phyloP scores from a whole-genome alignment of 2,888 invertebrate genomes.

The Chymomyza caudatula region DNA sequence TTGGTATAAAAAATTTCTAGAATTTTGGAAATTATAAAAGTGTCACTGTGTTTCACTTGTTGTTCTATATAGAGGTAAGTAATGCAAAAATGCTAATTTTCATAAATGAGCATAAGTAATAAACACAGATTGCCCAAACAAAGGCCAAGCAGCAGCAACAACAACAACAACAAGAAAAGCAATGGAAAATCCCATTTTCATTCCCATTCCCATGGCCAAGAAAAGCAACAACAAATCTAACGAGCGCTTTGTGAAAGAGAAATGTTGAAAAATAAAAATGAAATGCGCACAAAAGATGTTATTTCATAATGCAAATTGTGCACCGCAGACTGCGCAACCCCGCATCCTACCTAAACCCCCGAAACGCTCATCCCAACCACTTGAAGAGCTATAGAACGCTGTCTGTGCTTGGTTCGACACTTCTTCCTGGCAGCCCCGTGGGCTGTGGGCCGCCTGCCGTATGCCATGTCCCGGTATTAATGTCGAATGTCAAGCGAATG shows the following conservation, averaged over 20 bases:
- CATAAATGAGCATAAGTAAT: conserved; percentile 6
- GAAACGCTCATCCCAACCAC: not conserved
- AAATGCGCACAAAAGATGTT: conserved; percentile 30
- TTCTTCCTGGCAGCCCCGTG: no score
- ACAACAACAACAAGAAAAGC: not conserved
- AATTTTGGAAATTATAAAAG: no score
- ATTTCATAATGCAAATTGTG: conserved; percentile 71
- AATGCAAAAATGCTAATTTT: not conserved
- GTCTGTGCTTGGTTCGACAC: not conserved
- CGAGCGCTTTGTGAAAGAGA: conserved; percentile 49
- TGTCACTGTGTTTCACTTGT: no score
- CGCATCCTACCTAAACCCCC: not conserved
- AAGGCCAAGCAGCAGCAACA: not conserved
- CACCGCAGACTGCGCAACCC: conserved; percentile 6
- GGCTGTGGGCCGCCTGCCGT: no score
- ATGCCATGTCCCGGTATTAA: conserved; percentile 52
- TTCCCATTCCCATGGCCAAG: conserved; percentile 33
- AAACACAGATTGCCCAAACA: conserved; percentile 3
- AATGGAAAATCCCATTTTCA: not conserved
- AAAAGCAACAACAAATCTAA: conserved; percentile 44
- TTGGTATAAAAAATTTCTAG: no score
- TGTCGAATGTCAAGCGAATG: conserved; percentile 71
- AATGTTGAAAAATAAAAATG: conserved; percentile 17
- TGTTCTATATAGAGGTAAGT: no score
- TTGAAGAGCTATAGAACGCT: not conserved